Evolutionary conservation across 2,113 vertebrate species (phyloP), one percentile per base, ranked within the genome.

Genomic region (Eulacestoma nigropectus): DNA sequence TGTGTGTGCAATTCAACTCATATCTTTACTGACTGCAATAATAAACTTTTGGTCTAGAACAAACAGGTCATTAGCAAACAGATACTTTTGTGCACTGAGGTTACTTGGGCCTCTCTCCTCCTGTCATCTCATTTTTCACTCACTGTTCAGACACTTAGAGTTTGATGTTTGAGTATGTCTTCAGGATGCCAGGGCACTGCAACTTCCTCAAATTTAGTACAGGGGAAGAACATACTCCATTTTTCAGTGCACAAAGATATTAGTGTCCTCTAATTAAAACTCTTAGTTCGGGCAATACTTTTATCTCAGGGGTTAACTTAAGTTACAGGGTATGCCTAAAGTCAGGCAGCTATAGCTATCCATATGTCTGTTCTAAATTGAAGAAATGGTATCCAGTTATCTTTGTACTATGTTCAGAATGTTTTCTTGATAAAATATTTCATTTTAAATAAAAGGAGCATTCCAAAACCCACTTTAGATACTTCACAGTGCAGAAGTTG

Each of bases 61-160:
- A 96, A 95, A 96, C 93, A 95, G 35, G 37, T 93, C 87, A 80
- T 93, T 77, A 90, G 90, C 91, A 95, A 96, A 96, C 89, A 97
- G 87, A 25, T 87, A 84, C 57, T 84, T 81, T 8, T 42, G 56
- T 77, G 59, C 68, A 59, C 94, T 39, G 72, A 65, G 49, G 55
- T 94, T 80, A 46, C 83, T 84, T 78, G 64, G 42, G 76, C 53
- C 89, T 76, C 81, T 76, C 62, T 95, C 60, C 12, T 84, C 35
- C 67, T n/a, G 17, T 35, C 63, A 57, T 46, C n/a, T n/a, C 0
- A 0, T 39, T 90, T 80, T 74, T 20, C 80, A 70, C 35, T 84
- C 44, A 3, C 63, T 74, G 35, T 46, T 87, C 68, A 52, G 76
- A 63, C 57, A 35, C 37, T 69, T 37, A 7, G 41, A 35, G 27